Base-by-base conservation (phyloP, 2,797 vertebrate species). In the Syngnathus rostellatus region DNA sequence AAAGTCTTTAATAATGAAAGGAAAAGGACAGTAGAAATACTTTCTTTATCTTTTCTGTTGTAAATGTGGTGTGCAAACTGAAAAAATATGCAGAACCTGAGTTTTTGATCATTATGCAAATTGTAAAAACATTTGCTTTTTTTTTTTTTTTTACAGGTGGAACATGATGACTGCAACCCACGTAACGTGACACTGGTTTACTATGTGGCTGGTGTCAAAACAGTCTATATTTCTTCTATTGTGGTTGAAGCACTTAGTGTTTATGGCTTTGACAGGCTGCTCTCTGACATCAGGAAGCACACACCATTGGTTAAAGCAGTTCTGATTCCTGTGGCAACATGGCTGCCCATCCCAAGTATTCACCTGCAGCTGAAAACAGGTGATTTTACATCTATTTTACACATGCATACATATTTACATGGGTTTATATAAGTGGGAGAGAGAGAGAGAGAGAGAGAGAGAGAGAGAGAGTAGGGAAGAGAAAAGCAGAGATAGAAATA, bases 281-380 rank as follows among this genome's bases (percentile, higher is more conserved):
- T 94, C 4, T 88, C 86, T 0, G 94, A 96, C 85, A 89, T 99
- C 72, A 91, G 91, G 80, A 93, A 92, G 66, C 91, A 93, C 0
- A 85, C 91, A 1, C 90, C 94, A 0, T 77, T 81, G 68, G 87
- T 97, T 16, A 95, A 93, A 85, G 94, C 93, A 0, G 84, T 99
- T 64, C 92, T 90, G 3, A 81, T 94, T 19, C 90, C 95, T n/a
- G 93, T 94, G 63, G 85, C 91, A 55, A 87, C 91, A 0, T 98
- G 96, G 96, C 61, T 85, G 31, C 87, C 92, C 0, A 69, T 77
- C 46, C 95, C 92, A 0, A 93, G 91, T 0, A 89, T 94, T 65
- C 91, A 92, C 79, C 91, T 94, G 79, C 95, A 95, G 87, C 88
- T 98, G 65, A 97, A 93, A 89, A 98, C 96, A 75, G 96, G 97